Conservation (phyloP, 2,113 vertebrate species). For the Mustela lutreola region DNA sequence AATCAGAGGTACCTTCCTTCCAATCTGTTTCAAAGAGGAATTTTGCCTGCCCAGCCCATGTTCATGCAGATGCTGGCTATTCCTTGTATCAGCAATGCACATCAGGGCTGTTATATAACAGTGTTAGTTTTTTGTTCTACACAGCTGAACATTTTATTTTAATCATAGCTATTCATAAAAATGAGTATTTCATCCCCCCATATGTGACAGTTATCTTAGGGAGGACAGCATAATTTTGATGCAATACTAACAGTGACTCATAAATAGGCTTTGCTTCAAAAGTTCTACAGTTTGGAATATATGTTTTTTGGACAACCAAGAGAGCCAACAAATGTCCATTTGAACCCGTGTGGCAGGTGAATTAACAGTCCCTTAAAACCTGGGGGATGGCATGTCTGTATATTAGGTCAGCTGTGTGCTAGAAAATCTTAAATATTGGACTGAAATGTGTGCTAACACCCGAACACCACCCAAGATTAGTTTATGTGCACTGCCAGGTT, state of each 20-base stretch:
- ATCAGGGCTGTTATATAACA: neutral
- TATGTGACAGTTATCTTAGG: neutral
- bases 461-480: neutral
- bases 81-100: neutral
- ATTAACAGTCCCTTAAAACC: neutral
- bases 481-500: neutral
- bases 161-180: conserved; percentile 4
- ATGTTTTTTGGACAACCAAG: neutral
- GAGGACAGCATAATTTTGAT: neutral
- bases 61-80: neutral
- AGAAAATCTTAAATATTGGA: neutral
- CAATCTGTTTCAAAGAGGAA: neutral
- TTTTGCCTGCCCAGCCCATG: neutral
- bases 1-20: neutral
- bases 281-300: neutral
- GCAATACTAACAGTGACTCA: neutral
- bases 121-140: neutral
- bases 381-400: neutral
- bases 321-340: neutral
- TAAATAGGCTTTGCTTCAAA: neutral
- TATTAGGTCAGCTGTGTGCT: neutral
- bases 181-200: neutral
- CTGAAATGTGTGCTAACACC: neutral
- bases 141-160: neutral
- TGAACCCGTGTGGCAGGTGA: neutral